Base-by-base conservation (phyloP, 1,140 invertebrate species). In the Drosophila paulistorum region DNA sequence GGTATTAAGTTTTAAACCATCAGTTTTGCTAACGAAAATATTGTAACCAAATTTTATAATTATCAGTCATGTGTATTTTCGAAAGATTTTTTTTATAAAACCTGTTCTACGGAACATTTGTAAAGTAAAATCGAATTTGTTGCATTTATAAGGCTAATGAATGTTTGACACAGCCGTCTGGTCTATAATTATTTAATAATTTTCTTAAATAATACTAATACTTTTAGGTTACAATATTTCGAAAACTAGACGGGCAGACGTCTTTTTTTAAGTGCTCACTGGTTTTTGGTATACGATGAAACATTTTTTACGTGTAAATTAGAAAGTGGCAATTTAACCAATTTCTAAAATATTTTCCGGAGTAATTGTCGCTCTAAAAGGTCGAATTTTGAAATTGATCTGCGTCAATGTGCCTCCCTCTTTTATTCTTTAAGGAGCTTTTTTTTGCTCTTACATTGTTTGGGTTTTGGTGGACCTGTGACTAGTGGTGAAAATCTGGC, bases 401-500 rank as follows among this genome's bases (percentile, higher is more conserved):
- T 51, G 20, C 17, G 17, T 51, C 45, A 23, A 20, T 20, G 17
- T 11, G 17, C 23, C 45, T 23, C 45, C 17, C n/a, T 51, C 2
- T 6, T 51, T 51, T 51, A 51, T 23, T 51, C 45, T 4, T 23
- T 51, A 51, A 51, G 17, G 45, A 51, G 45, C 45, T 51, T 51
- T 51, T 51, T 26, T 23, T 10, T 13, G 23, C 35, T 61, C 70
- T 6, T 77, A 87, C 76, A 68, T 81, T 73, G 74, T 61, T 91
- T 91, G 26, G 93, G 94, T 91, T 96, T 96, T 1, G 96, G 96
- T 30, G 96, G 96, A 70, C 96, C 93, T 13, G 96, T 97, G 39
- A 97, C 95, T 39, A 97, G 92, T 61, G 96, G 95, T 4, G 96
- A 96, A 79, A 97, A 96, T 86, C 96, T 94, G 2, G 96, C 96